Base-by-base conservation (phyloP, 1,140 invertebrate genomes). In the Zaprionus davidi region DNA sequence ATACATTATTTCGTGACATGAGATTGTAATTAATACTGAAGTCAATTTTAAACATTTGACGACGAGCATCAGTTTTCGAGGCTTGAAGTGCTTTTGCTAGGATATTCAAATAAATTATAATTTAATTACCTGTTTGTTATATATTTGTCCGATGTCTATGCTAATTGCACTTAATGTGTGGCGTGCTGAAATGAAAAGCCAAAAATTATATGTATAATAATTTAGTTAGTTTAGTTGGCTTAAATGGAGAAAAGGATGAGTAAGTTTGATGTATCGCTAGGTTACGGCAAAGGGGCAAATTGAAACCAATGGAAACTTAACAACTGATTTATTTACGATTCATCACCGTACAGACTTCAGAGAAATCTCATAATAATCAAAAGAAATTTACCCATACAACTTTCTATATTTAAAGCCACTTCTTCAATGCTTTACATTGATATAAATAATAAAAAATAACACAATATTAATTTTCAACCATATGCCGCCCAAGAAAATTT, bases 101-200 rank as follows among this genome's bases (percentile, higher is more conserved):
- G 51, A 5, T 36, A 36, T 71, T 58, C 11, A 75, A 74, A 71
- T 78, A 69, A 74, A 66, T 62, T 24, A 72, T 68, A 81, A 84
- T 81, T 78, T 59, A 88, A 87, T 87, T 87, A 87, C 84, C 84
- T 88, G 59, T 57, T 68, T 51, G 59, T 67, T 79, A 53, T 79
- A 79, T 68, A 20, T 22, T 64, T 73, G 53, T 64, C 41, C 44
- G 60, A 64, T 53, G 46, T 75, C 77, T 5, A 51, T 58, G 51
- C 36, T 79, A 79, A 79, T 67, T 58, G 60, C 64, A 41, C 28
- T 73, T 49, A 62, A 44, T 60, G 69, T 68, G 64, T 59, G 56
- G 58, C 44, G 53, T 36, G 51, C 82, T 82, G 66, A 59, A 88
- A 85, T 57, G 41, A 9, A 17, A 77, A 26, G 51, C 58, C 31